A percentile compares a stretch with the other conserved stretches of the same genome.
Conservation (phyloP, 2,888 invertebrate species). For the Noctua comes region DNA sequence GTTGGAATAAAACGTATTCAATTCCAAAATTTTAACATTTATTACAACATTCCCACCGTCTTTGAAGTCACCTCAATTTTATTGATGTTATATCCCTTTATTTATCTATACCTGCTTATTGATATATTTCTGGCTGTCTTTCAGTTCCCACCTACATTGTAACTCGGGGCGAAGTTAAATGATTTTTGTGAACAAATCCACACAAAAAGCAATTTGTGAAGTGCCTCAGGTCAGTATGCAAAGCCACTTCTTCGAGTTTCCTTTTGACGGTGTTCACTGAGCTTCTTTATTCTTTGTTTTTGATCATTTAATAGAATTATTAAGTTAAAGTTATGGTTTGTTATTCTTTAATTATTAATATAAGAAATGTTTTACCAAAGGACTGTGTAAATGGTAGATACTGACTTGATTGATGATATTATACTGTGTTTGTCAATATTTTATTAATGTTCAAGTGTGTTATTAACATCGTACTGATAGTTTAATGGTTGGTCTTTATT, state of each 20-base stretch:
- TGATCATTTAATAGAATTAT: conserved; percentile 15
- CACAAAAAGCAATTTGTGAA: conserved; percentile 64
- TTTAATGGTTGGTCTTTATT: conserved; percentile 17
- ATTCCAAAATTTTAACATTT: conserved; percentile 22
- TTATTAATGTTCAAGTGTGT: neutral
- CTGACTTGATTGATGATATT: conserved; percentile 25
- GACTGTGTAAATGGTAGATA: too few relatives aligned
- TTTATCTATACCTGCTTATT: conserved; percentile 43
- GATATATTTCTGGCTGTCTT: conserved; percentile 55
- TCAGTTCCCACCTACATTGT: conserved; percentile 56
- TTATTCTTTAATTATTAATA: conserved; percentile 12
- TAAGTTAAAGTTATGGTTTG: conserved; percentile 7
- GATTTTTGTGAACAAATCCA: conserved; percentile 67
- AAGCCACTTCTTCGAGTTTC: conserved; percentile 52
- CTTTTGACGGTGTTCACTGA: conserved; percentile 49
- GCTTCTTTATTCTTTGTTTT: conserved; percentile 36
- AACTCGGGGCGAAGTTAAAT: conserved; percentile 62
- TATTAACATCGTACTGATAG: conserved; percentile 6
- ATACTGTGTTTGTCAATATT: neutral
- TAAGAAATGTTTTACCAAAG: neutral
- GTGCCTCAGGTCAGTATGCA: conserved; percentile 61
- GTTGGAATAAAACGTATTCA: conserved; percentile 30
- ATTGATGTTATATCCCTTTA: conserved; percentile 37
- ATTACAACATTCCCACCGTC: conserved; percentile 9
- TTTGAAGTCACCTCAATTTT: conserved; percentile 52